A percentile compares a stretch with the other conserved stretches of the same genome.
phyloP scores from a whole-genome alignment of 2,797 vertebrate species.

The Rhodeus uyekii region DNA sequence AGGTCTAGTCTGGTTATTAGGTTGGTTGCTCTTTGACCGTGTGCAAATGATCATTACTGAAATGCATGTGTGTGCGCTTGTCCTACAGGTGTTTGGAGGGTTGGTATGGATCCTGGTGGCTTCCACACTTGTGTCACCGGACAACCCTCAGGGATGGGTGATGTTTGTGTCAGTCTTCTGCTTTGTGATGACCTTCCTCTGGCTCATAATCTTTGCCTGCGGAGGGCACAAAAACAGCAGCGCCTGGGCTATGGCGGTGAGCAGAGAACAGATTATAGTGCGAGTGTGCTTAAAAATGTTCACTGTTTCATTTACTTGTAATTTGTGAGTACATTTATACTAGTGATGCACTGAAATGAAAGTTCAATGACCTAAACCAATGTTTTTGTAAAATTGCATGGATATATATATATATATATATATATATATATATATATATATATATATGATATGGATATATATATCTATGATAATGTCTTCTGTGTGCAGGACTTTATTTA shows the following conservation, averaged over 20 bases:
- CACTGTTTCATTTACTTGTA: no score
- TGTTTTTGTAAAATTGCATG: no score
- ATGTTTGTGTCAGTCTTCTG: slow-evolving; percentile 86
- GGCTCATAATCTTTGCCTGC: slow-evolving; percentile 76
- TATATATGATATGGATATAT: not conserved
- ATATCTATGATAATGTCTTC: not conserved
- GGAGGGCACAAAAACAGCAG: slow-evolving; percentile 70
- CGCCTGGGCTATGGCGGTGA: slow-evolving; percentile 72
- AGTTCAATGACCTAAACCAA: no score
- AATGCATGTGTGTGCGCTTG: not conserved
- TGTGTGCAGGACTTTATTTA: slow-evolving; percentile 72
- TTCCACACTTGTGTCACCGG: slow-evolving; percentile 42
- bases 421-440: no score
- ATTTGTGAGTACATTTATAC: no score
- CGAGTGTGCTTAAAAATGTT: not conserved
- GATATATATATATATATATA: no score
- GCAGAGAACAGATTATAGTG: slow-evolving; percentile 47
- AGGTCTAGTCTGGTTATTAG: not conserved
- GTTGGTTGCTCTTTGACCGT: not conserved
- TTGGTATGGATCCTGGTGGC: slow-evolving; percentile 91
- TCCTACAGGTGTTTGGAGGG: slow-evolving; percentile 80
- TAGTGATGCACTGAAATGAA: no score
- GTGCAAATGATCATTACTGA: not conserved
- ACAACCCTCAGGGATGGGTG: slow-evolving; percentile 79
- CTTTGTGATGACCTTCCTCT: slow-evolving; percentile 73